Conservation (phyloP, 2,888 invertebrate species). For the Abrostola tripartita region DNA sequence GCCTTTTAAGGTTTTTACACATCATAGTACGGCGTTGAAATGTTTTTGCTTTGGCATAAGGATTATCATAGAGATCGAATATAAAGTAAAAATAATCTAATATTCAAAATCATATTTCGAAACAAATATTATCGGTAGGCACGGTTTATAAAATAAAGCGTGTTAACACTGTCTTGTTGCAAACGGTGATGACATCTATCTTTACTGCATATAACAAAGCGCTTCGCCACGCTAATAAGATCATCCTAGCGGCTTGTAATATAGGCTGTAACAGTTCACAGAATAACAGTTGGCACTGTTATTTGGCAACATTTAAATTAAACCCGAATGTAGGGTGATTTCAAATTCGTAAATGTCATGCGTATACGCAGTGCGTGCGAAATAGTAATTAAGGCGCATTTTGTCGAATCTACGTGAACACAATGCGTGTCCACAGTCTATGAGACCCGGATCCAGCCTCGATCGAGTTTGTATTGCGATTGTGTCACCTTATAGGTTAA, state of each 20-base stretch:
- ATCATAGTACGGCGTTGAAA: too few species aligned
- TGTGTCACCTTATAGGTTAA: constrained; percentile 47
- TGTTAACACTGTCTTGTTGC: too few species aligned
- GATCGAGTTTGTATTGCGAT: constrained; percentile 41
- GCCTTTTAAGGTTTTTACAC: too few species aligned
- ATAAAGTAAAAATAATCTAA: too few species aligned
- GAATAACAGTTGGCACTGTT: constrained; percentile 8
- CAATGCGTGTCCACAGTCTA: constrained; percentile 34
- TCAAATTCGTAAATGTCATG: constrained; percentile 52
- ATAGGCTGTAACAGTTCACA: constrained; percentile 4
- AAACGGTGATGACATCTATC: background rate
- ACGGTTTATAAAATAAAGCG: too few species aligned
- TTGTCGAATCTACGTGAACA: constrained; percentile 33
- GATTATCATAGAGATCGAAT: too few species aligned
- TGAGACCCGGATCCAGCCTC: constrained; percentile 51
- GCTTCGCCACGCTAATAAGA: background rate
- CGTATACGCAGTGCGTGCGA: constrained; percentile 49
- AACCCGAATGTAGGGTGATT: constrained; percentile 46
- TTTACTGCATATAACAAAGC: background rate
- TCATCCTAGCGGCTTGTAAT: constrained; percentile 3
- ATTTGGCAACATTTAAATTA: constrained; percentile 38
- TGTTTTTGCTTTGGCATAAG: too few species aligned
- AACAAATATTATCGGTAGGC: too few species aligned
- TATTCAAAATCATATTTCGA: too few species aligned
- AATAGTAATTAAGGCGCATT: constrained; percentile 54